Conservation (phyloP, 2,113 vertebrate genomes). For the Odocoileus virginianus region DNA sequence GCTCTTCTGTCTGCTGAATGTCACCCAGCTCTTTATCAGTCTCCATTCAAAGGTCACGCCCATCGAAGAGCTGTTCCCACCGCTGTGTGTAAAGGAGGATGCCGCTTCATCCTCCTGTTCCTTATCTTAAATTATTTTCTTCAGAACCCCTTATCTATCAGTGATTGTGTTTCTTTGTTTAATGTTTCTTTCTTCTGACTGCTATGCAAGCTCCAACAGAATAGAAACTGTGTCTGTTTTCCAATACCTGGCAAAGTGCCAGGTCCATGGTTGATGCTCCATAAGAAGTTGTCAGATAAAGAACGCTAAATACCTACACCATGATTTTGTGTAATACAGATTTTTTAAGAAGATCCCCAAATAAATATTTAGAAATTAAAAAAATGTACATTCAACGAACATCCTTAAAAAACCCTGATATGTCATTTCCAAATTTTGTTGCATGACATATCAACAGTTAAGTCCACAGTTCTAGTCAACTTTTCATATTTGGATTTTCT, state of each 20-base stretch:
- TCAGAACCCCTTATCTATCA: not conserved
- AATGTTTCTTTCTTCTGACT: not conserved
- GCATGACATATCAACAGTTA: not conserved
- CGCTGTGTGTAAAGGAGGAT: rapidly evolving
- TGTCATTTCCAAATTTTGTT: not conserved
- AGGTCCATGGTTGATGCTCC: not conserved
- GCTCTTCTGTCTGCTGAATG: not conserved
- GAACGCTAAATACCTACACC: not conserved
- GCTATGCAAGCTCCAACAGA: rapidly evolving
- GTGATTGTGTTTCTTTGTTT: not conserved
- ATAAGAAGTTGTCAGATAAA: not conserved
- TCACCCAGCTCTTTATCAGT: not conserved
- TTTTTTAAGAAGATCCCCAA: not conserved
- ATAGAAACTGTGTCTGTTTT: not conserved
- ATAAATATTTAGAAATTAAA: not conserved
- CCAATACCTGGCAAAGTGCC: not conserved
- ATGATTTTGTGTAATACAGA: not conserved
- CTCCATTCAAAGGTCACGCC: not conserved
- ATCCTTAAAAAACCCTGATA: not conserved
- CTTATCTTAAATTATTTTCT: not conserved
- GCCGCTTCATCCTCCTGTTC: rapidly evolving
- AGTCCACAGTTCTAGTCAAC: too few species aligned
- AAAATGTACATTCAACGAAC: not conserved
- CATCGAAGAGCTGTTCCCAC: not conserved
- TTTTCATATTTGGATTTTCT: not conserved